Percentiles rank a stretch among this genome's conserved stretches.
These are phyloP conservation scores for Buathra laborator DNA, from an alignment of 2,888 invertebrate species.

Conservation along the genomic window DNA sequence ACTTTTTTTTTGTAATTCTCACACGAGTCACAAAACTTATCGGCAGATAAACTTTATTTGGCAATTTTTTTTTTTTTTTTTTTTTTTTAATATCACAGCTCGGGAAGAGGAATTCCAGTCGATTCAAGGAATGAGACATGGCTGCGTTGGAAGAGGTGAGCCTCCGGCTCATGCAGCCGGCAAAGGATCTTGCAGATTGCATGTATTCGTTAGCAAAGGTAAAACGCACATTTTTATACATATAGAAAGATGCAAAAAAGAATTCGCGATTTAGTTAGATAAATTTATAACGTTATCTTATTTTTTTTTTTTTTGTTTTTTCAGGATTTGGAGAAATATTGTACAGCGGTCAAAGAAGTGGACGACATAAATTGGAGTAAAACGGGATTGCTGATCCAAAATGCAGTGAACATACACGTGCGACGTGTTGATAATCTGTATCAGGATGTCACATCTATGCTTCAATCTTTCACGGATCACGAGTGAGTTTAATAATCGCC, in stretches of 20 bases:
- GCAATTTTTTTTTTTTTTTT: conserved; percentile 4
- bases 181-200: conserved; percentile 81
- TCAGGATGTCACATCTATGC: conserved; percentile 84
- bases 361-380: conserved; percentile 89
- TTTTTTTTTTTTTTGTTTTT: conserved; percentile 44
- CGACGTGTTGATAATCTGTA: conserved; percentile 90
- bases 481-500: conserved; percentile 71
- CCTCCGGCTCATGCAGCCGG: conserved; percentile 78
- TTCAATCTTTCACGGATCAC: conserved; percentile 81
- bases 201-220: conserved; percentile 81
- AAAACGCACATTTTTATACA: conserved; percentile 29
- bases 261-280: conserved; percentile 30
- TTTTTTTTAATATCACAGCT: conserved; percentile 4
- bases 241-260: not conserved
- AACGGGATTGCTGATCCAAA: conserved; percentile 92
- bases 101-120: conserved; percentile 3
- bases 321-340: conserved; percentile 79
- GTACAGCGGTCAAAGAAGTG: conserved; percentile 73
- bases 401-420: conserved; percentile 90
- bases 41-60: not conserved
- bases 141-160: conserved; percentile 76
- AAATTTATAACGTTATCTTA: conserved; percentile 25
- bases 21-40: not conserved
- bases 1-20: too few species aligned
- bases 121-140: conserved; percentile 66